Conservation (phyloP, 1,140 invertebrate species). For the Sitodiplosis mosellana region DNA sequence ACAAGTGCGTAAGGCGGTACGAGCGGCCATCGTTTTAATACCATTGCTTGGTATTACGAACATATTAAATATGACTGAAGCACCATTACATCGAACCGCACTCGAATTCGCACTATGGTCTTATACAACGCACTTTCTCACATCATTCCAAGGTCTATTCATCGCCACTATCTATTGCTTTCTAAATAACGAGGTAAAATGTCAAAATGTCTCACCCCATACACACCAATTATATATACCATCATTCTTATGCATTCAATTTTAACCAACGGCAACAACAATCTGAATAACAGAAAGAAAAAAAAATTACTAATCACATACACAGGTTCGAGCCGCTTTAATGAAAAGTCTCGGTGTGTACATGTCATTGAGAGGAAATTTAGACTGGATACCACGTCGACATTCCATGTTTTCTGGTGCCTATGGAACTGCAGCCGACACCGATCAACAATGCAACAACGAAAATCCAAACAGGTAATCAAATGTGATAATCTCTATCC, state of each 20-base stretch:
- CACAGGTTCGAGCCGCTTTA: conserved; percentile 33
- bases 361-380: conserved; percentile 28
- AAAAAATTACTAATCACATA: too few species aligned
- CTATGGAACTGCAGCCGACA: conserved; percentile 21
- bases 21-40: conserved; percentile 57
- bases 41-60: conserved; percentile 71
- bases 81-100: conserved; percentile 39
- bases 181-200: conserved; percentile 64
- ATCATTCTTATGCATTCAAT: too few species aligned
- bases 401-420: conserved; percentile 28
- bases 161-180: conserved; percentile 75
- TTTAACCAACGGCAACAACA: too few species aligned
- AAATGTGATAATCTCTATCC: too few species aligned
- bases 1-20: conserved; percentile 63
- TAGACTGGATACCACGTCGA: conserved; percentile 26
- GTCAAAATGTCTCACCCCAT: background rate
- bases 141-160: conserved; percentile 74
- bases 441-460: conserved; percentile 9
- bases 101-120: conserved; percentile 63
- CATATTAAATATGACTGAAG: conserved; percentile 48
- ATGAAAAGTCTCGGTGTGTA: conserved; percentile 36
- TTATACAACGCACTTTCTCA: conserved; percentile 59
- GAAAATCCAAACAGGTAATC: background rate
- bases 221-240: too few species aligned
- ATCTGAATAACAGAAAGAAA: background rate